phyloP scores from a whole-genome alignment of 2,888 invertebrate genomes.

The Eledona agricola region DNA sequence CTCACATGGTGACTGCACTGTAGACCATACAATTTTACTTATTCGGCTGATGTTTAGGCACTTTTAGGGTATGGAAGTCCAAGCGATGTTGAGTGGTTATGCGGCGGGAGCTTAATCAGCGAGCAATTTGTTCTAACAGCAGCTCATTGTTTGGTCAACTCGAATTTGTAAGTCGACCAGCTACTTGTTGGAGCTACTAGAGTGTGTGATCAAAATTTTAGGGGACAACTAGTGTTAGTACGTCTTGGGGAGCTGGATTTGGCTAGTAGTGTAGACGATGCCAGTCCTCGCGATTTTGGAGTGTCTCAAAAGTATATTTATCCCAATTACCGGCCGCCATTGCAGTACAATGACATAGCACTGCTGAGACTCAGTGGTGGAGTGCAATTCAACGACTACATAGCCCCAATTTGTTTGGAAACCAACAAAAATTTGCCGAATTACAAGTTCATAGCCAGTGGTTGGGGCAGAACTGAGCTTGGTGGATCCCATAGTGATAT shows the following conservation, averaged over 20 bases:
- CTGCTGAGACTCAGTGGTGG: constrained; percentile 60
- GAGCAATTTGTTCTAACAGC: constrained; percentile 72
- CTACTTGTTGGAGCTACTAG: not conserved
- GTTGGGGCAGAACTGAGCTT: constrained; percentile 61
- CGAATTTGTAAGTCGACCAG: constrained; percentile 46
- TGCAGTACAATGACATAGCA: constrained; percentile 66
- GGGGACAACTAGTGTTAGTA: constrained; percentile 58
- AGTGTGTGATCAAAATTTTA: constrained; percentile 38
- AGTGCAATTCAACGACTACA: constrained; percentile 58
- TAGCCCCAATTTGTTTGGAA: constrained; percentile 64
- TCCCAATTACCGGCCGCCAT: constrained; percentile 59
- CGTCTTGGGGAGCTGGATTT: constrained; percentile 64
- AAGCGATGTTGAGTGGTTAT: constrained; percentile 63
- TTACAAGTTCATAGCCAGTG: constrained; percentile 58
- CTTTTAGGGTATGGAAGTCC: constrained; percentile 52
- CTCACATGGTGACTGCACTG: constrained; percentile 55
- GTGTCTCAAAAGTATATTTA: constrained; percentile 57
- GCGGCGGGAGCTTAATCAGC: constrained; percentile 75
- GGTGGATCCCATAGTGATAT: constrained; percentile 50
- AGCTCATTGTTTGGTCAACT: constrained; percentile 68
- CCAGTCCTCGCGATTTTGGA: constrained; percentile 53
- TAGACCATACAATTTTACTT: too few species aligned
- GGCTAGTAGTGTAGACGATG: constrained; percentile 44
- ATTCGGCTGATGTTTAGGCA: constrained; percentile 53
- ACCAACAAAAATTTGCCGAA: constrained; percentile 38